Percentiles rank a stretch among this genome's conserved stretches.
Evolutionary conservation across 2,888 invertebrate genomes (phyloP).

Genomic region (Dolomedes plantarius): DNA sequence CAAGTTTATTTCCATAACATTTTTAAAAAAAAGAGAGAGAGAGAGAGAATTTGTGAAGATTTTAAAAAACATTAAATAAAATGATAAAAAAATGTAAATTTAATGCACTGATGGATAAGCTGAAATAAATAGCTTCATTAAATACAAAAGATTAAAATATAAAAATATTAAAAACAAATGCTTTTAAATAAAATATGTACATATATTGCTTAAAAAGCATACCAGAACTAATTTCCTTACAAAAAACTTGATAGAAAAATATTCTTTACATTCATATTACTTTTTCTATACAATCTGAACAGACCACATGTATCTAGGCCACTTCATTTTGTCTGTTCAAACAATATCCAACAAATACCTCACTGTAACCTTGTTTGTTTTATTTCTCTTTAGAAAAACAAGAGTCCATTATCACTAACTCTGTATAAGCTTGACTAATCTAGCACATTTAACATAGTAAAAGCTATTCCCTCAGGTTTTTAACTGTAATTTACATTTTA

Average conservation of each 20-base stretch:
- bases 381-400: neutral
- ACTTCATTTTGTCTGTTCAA: neutral
- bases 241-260: conserved; percentile 6
- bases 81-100: no score
- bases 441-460: no score
- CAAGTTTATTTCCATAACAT: no score
- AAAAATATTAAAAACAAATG: no score
- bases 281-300: neutral
- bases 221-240: neutral
- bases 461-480: no score
- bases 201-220: neutral
- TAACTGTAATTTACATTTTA: no score
- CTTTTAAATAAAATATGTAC: neutral
- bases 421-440: conserved; percentile 4
- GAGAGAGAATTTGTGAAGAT: no score
- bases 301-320: neutral
- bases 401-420: neutral
- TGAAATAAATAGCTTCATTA: no score
- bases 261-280: neutral
- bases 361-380: neutral
- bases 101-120: no score
- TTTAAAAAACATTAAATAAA: no score
- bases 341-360: neutral
- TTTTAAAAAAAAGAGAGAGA: no score
- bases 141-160: no score